Base-by-base conservation (phyloP, 2,113 vertebrate genomes). In the Carassius carassius region DNA sequence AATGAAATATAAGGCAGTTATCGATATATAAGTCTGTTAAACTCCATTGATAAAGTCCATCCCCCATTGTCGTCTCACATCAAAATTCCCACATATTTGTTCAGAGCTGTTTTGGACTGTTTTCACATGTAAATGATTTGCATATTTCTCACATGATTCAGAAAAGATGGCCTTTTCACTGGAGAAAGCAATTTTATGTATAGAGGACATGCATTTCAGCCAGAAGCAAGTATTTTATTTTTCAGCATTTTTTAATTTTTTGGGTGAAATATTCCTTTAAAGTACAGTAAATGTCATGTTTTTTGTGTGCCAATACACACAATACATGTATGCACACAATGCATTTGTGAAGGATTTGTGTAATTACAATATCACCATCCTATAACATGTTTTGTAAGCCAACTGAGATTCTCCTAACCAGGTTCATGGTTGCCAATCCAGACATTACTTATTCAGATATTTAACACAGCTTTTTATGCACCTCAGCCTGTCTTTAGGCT, bases 401-500 rank as follows among this genome's bases (percentile, higher is more conserved):
- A 67, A 32, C 25, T 1, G 67, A 41, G 32, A 69, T 11, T 37
- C 65, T 19, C 65, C 65, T 69, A 29, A 19, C 54, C 7, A 19
- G 32, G 65, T 37, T 69, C 65, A 37, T 10, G 32, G 32, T 70
- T 70, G 19, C 41, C 67, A 41, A 41, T 41, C 35, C 35, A 41
- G 35, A 70, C 69, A 41, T 72, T 41, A 41, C 69, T 2, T 72
- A 41, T 41, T 98, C 97, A 97, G 97, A 97, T 99, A 97, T 96
- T 98, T 98, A 99, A 97, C 97, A 97, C 96, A 96, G 96, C 97
- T 99, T 99, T 98, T 99, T 98, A 99, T 97, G 96, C 96, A 97
- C 96, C 97, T 96, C 97, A 97, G 97, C 97, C 78, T 96, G 95
- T 97, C 96, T 98, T 99, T 99, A 97, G 97, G 96, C 96, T 97